phyloP scores from a whole-genome alignment of 2,888 invertebrate species.

The Volucella zonaria region DNA sequence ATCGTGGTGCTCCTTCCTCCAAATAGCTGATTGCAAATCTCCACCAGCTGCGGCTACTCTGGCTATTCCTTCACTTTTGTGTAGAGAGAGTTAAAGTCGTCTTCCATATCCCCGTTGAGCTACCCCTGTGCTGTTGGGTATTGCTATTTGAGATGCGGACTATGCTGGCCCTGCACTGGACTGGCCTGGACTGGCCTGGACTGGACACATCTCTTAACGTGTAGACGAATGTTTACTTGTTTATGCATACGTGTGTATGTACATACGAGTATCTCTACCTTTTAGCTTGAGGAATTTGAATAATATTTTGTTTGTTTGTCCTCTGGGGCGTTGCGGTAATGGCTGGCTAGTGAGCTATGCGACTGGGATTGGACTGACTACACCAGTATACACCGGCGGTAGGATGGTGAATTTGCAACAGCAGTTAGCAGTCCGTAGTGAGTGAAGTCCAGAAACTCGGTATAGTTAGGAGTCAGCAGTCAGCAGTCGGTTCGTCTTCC shows the following conservation, averaged over 20 bases:
- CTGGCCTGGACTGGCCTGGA: constrained; percentile 17
- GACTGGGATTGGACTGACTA: constrained; percentile 45
- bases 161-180: constrained; percentile 12
- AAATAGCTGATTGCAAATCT: background rate
- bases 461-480: constrained; percentile 39
- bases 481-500: constrained; percentile 50
- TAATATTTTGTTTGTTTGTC: constrained; percentile 71
- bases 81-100: constrained; percentile 19
- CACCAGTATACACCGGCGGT: constrained; percentile 8
- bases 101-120: background rate
- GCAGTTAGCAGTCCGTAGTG: constrained; percentile 17
- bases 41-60: constrained; percentile 22
- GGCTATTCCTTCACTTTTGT: constrained; percentile 30
- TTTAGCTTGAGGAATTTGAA: constrained; percentile 68
- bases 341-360: constrained; percentile 60
- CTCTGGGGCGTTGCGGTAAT: constrained; percentile 62
- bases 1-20: background rate
- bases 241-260: background rate
- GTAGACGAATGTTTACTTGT: background rate
- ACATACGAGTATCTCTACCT: constrained; percentile 5
- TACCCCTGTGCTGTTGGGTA: constrained; percentile 22
- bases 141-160: constrained; percentile 46
- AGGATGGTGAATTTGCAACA: constrained; percentile 28
- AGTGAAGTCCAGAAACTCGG: constrained; percentile 1
- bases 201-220: constrained; percentile 12